Percentiles rank a stretch among this genome's conserved stretches.
Conservation (phyloP, 1,140 invertebrate species). For the Drosophila setifemur region DNA sequence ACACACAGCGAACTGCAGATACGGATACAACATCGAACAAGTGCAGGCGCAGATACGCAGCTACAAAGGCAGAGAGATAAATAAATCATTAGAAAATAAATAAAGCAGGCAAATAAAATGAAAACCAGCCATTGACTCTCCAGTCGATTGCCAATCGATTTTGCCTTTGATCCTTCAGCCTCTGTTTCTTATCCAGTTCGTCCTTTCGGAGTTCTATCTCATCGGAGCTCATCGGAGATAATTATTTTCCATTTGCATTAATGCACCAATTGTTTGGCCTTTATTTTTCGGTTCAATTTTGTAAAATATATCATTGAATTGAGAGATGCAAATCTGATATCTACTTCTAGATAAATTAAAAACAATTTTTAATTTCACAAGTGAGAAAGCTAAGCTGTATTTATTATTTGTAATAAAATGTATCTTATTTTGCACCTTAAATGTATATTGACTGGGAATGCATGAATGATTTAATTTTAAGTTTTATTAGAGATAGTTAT, state of each 20-base stretch:
- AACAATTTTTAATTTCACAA: no score
- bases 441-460: no score
- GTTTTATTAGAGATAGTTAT: no score
- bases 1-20: not conserved
- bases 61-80: slow-evolving; percentile 43
- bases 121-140: slow-evolving; percentile 12
- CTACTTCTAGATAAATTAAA: no score
- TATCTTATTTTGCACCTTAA: no score
- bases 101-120: slow-evolving; percentile 48
- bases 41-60: not conserved
- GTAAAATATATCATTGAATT: not conserved
- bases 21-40: no score
- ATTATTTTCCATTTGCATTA: slow-evolving; percentile 38
- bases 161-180: slow-evolving; percentile 10
- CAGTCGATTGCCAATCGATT: slow-evolving; percentile 1
- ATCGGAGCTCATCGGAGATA: slow-evolving; percentile 19
- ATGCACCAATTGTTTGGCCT: slow-evolving; percentile 3
- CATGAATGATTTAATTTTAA: no score
- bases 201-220: not conserved
- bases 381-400: no score
- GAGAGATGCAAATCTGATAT: no score
- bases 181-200: no score
- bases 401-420: no score
- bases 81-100: slow-evolving; percentile 62
- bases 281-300: no score